Evolutionary conservation across 2,888 invertebrate genomes (phyloP).

Genomic region (Hydroisotoma schaefferi): DNA sequence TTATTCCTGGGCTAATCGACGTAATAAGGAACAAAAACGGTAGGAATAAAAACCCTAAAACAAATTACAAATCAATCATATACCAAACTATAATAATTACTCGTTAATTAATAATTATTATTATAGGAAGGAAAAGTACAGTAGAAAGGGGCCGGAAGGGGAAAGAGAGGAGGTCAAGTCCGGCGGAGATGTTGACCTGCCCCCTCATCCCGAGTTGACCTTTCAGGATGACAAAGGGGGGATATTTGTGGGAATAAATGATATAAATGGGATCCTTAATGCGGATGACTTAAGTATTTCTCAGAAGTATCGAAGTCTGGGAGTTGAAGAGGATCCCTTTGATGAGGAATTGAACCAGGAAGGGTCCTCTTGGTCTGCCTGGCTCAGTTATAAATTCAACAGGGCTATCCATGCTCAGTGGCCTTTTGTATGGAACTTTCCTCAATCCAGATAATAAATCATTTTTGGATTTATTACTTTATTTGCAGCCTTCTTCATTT

Average conservation of each 20-base stretch:
- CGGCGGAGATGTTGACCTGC: slow-evolving; percentile 1
- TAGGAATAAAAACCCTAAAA: too few relatives aligned
- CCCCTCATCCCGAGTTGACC: too few relatives aligned
- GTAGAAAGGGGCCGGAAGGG: too few relatives aligned
- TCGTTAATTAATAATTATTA: too few relatives aligned
- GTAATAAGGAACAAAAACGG: too few relatives aligned
- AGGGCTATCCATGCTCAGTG: background rate
- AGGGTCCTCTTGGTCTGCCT: background rate
- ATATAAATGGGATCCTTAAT: background rate
- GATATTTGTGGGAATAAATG: background rate
- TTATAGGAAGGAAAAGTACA: too few relatives aligned
- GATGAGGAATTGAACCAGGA: background rate
- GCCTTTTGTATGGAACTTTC: background rate
- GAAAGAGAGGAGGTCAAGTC: background rate
- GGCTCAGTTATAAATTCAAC: slow-evolving; percentile 3
- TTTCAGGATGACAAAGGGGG: slow-evolving; percentile 1
- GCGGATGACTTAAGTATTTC: slow-evolving; percentile 3
- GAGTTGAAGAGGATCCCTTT: background rate
- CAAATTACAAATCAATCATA: too few relatives aligned
- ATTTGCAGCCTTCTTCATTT: background rate
- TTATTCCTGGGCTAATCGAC: too few relatives aligned
- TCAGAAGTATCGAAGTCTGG: slow-evolving; percentile 9
- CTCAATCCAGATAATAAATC: background rate
- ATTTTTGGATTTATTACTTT: background rate
- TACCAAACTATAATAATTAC: too few relatives aligned